Conservation (phyloP, 2,888 invertebrate species). For the Empis livida region DNA sequence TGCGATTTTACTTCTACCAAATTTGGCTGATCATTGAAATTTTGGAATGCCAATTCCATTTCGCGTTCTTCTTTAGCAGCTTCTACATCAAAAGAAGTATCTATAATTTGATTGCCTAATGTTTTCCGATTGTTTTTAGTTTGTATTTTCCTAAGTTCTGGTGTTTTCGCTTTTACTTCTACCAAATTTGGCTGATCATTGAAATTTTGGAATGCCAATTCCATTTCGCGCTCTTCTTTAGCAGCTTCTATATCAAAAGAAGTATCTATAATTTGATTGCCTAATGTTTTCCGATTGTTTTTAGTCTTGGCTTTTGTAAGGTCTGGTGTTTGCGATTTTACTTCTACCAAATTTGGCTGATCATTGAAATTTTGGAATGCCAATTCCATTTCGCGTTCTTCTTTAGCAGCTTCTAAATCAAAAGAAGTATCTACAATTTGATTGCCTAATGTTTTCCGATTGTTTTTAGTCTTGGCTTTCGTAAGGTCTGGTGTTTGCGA, state of each 20-base stretch:
- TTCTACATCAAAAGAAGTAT: background rate
- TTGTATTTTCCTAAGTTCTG: conserved; percentile 7
- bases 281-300: conserved; percentile 5
- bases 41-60: conserved; percentile 6
- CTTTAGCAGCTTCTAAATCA: conserved; percentile 5
- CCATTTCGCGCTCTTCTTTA: conserved; percentile 3
- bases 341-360: background rate
- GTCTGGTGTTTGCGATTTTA: conserved; percentile 4
- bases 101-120: conserved; percentile 1
- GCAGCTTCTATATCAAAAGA: conserved; percentile 5
- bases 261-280: background rate
- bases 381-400: conserved; percentile 2
- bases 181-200: conserved; percentile 2
- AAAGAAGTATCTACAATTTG: background rate
- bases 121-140: conserved; percentile 8
- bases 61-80: conserved; percentile 4
- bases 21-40: conserved; percentile 7
- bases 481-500: conserved; percentile 3
- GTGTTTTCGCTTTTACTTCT: background rate
- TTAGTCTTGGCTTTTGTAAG: background rate
- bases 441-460: conserved; percentile 5
- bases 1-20: conserved; percentile 1
- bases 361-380: conserved; percentile 6
- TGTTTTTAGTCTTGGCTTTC: background rate
- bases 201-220: conserved; percentile 8